phyloP scores from a whole-genome alignment of 2,797 vertebrate species.

The Sebastes minor region DNA sequence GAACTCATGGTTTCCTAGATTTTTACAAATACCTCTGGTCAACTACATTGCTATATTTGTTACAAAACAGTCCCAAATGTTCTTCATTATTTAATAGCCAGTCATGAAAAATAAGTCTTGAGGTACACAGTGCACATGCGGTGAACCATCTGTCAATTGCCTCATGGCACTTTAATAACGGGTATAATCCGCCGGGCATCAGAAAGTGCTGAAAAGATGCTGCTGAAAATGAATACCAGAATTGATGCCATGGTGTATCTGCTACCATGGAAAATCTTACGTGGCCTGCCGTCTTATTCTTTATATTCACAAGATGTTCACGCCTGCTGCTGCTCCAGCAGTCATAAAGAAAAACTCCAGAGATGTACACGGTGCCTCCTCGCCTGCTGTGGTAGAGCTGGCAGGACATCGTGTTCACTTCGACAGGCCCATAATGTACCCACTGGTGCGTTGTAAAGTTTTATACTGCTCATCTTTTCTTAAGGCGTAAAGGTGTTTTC shows the following conservation, averaged over 20 bases:
- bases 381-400: slow-evolving; percentile 17
- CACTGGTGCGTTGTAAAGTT: neutral
- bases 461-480: neutral
- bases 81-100: slow-evolving; percentile 5
- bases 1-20: neutral
- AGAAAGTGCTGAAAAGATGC: slow-evolving; percentile 11
- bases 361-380: neutral
- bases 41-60: neutral
- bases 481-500: neutral
- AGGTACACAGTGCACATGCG: neutral
- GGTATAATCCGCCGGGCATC: neutral
- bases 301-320: slow-evolving; percentile 14
- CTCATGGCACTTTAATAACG: slow-evolving; percentile 33
- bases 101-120: neutral
- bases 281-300: neutral
- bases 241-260: neutral
- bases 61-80: neutral
- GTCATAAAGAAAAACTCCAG: slow-evolving; percentile 18
- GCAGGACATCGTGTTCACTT: slow-evolving; percentile 33
- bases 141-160: slow-evolving; percentile 19
- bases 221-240: neutral
- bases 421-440: slow-evolving; percentile 4
- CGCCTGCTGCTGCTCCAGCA: slow-evolving; percentile 6
- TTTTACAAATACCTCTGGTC: neutral
- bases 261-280: slow-evolving; percentile 14